A percentile compares a stretch with the other conserved stretches of the same genome.
Evolutionary conservation across 2,797 vertebrate species (phyloP).

Genomic region (Emys orbicularis): DNA sequence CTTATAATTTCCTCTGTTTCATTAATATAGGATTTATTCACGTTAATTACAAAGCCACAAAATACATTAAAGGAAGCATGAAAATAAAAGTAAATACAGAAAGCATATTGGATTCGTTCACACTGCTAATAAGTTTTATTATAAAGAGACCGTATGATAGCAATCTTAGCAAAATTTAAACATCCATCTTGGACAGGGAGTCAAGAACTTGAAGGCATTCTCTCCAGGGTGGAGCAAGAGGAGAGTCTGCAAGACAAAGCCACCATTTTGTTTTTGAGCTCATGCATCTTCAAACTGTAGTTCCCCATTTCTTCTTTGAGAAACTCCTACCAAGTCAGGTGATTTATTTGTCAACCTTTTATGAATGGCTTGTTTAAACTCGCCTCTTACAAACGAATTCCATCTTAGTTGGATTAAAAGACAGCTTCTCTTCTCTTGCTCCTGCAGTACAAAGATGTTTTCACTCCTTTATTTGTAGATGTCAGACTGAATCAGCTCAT

Average conservation of each 20-base stretch:
- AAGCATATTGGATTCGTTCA: background rate
- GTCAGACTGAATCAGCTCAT: background rate
- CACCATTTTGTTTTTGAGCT: background rate
- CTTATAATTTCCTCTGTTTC: background rate
- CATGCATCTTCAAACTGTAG: background rate
- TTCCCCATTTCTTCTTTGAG: background rate
- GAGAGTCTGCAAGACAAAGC: background rate
- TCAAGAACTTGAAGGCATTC: background rate
- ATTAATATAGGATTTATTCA: background rate
- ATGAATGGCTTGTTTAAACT: background rate
- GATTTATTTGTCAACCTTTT: background rate
- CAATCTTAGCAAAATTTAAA: background rate
- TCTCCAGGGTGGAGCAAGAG: background rate
- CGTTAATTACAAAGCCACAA: background rate
- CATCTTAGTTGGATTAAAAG: background rate
- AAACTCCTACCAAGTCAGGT: background rate
- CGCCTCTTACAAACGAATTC: background rate
- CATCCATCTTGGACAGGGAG: background rate
- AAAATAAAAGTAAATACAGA: background rate
- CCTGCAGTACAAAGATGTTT: background rate
- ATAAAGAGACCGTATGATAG: background rate
- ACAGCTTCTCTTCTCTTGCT: background rate
- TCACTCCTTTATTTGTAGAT: background rate
- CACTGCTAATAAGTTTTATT: background rate
- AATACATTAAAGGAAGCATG: background rate